Conservation (phyloP, 2,888 invertebrate species). For the Luperina testacea region DNA sequence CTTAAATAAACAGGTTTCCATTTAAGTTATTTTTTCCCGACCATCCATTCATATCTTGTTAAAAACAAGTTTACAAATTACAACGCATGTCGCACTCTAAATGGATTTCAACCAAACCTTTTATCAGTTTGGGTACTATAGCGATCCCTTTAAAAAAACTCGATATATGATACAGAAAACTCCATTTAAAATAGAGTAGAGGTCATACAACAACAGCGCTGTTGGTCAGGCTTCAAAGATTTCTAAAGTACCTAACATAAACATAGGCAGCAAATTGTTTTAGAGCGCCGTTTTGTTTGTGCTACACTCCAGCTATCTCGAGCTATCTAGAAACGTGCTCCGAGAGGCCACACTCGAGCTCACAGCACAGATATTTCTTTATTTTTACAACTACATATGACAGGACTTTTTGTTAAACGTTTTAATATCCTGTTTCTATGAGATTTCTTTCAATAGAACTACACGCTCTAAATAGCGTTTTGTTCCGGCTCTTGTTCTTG, state of each 20-base stretch:
- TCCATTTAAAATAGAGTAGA: background rate
- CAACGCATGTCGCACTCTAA: background rate
- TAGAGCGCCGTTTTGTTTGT: conserved; percentile 71
- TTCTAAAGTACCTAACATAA: conserved; percentile 56
- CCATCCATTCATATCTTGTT: background rate
- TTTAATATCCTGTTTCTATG: conserved; percentile 55
- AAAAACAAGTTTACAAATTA: background rate
- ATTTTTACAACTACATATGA: conserved; percentile 55
- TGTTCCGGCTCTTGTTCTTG: conserved; percentile 37
- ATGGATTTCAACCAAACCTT: background rate
- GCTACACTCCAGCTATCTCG: conserved; percentile 69
- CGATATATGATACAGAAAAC: background rate
- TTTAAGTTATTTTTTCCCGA: background rate
- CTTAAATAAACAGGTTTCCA: background rate
- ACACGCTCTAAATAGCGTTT: conserved; percentile 34
- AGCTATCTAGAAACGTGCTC: conserved; percentile 67
- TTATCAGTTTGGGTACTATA: background rate
- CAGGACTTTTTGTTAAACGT: conserved; percentile 38
- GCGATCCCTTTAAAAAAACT: background rate
- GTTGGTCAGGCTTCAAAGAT: conserved; percentile 60
- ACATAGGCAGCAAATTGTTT: conserved; percentile 72
- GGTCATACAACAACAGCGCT: conserved; percentile 26
- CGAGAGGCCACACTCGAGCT: conserved; percentile 62
- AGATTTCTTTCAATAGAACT: conserved; percentile 46
- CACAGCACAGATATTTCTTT: conserved; percentile 57